Percentiles rank a stretch among this genome's conserved stretches.
Conservation (phyloP, 23 tunicate species). For the Diplosoma virens region DNA sequence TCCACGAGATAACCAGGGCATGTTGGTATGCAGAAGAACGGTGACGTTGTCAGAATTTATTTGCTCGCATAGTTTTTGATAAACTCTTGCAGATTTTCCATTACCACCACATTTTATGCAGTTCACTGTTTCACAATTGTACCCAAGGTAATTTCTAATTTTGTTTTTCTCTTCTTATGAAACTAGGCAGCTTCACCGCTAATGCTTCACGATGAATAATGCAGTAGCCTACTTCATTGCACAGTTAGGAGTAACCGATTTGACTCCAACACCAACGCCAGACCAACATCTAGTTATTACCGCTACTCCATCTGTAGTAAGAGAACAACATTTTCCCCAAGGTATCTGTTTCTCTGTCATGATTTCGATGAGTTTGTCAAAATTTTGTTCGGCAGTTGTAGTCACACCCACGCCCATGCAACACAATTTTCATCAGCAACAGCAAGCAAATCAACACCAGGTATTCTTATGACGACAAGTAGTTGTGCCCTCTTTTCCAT, state of each 20-base stretch:
- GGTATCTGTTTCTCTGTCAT: neutral
- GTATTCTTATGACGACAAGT: neutral
- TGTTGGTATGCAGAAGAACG: conserved; percentile 3
- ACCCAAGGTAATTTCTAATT: neutral
- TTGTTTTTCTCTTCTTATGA: neutral
- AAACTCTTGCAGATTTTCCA: conserved; percentile 12
- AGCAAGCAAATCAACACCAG: neutral
- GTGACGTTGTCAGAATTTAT: conserved; percentile 24
- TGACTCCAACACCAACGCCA: neutral
- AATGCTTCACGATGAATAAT: neutral
- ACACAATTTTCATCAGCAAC: neutral
- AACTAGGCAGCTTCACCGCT: neutral
- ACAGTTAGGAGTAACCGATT: neutral
- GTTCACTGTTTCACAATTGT: neutral
- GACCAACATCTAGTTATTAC: neutral
- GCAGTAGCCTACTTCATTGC: neutral
- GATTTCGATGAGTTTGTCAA: neutral
- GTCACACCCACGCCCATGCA: conserved; percentile 9
- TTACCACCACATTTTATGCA: neutral
- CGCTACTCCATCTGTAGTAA: neutral
- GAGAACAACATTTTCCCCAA: neutral
- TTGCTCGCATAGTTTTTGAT: conserved; percentile 5
- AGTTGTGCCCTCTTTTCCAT: neutral
- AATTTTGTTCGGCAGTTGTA: neutral
- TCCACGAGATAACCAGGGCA: conserved; percentile 17